Percentiles rank a stretch among this genome's conserved stretches.
Conservation (phyloP, 2,113 vertebrate species). For the Vulpes vulpes region DNA sequence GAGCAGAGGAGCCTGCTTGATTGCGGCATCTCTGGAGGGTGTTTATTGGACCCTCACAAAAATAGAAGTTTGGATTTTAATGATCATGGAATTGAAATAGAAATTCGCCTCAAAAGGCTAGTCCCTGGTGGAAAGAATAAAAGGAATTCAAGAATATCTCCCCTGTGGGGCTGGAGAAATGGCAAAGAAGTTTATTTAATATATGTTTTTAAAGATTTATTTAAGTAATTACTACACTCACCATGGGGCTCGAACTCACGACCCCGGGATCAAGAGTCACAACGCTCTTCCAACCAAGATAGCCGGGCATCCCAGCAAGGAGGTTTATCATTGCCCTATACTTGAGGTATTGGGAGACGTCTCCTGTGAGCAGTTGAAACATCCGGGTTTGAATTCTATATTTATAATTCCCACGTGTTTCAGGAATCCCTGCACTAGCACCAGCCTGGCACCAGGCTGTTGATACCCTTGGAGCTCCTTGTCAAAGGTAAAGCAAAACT, state of each 20-base stretch:
- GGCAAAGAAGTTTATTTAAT: not conserved
- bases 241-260: not conserved
- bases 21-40: not conserved
- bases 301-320: not conserved
- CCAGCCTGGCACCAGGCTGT: not conserved
- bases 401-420: rapidly evolving
- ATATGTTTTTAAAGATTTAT: not conserved
- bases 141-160: not conserved
- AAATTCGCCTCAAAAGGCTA: not conserved
- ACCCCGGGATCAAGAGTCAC: not conserved
- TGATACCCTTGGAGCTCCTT: not conserved
- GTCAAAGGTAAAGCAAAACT: not conserved
- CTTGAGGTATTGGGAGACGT: not conserved
- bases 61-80: not conserved
- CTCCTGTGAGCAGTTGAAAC: not conserved
- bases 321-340: not conserved
- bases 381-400: not conserved
- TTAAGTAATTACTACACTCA: not conserved
- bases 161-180: not conserved
- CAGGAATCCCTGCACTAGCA: not conserved
- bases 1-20: not conserved
- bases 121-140: not conserved
- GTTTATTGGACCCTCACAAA: not conserved
- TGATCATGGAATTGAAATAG: not conserved
- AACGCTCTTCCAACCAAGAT: not conserved